Percentiles rank a stretch among this genome's conserved stretches.
phyloP scores from a whole-genome alignment of 2,797 vertebrate genomes.

The Gobio occitaniae region DNA sequence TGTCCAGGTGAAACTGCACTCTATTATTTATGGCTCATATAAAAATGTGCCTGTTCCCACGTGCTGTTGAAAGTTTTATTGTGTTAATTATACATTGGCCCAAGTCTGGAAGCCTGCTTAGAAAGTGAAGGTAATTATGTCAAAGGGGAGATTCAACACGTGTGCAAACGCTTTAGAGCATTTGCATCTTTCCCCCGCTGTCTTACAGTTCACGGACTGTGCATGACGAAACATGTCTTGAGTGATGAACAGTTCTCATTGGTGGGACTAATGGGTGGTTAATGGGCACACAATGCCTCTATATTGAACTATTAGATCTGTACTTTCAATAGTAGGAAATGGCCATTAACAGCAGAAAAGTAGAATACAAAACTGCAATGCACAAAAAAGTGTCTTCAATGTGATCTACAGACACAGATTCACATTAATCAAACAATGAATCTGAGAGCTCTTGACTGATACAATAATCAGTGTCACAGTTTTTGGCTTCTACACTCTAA shows the following conservation, averaged over 20 bases:
- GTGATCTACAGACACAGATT: background rate
- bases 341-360: background rate
- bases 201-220: slow-evolving; percentile 3
- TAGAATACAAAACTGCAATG: background rate
- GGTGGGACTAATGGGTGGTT: background rate
- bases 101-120: slow-evolving; percentile 46
- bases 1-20: slow-evolving; percentile 51
- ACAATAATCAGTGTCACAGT: too few species aligned
- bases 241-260: slow-evolving; percentile 2
- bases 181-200: background rate
- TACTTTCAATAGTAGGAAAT: background rate
- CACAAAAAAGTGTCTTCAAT: background rate
- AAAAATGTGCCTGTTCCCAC: slow-evolving; percentile 53
- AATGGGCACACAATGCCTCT: background rate
- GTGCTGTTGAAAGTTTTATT: slow-evolving; percentile 56
- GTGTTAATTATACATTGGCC: slow-evolving; percentile 55
- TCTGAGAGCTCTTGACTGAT: background rate
- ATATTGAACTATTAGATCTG: background rate
- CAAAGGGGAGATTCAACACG: slow-evolving; percentile 37
- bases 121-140: slow-evolving; percentile 53
- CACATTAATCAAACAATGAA: background rate
- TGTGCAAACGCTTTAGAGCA: background rate
- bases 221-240: background rate
- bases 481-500: too few species aligned
- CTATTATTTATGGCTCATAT: slow-evolving; percentile 51